A percentile compares a stretch with the other conserved stretches of the same genome.
Evolutionary conservation across 30 jellyfish, hydroid and myxozoan genomes (phyloP).

Genomic region (Phacellophora camtschatica): DNA sequence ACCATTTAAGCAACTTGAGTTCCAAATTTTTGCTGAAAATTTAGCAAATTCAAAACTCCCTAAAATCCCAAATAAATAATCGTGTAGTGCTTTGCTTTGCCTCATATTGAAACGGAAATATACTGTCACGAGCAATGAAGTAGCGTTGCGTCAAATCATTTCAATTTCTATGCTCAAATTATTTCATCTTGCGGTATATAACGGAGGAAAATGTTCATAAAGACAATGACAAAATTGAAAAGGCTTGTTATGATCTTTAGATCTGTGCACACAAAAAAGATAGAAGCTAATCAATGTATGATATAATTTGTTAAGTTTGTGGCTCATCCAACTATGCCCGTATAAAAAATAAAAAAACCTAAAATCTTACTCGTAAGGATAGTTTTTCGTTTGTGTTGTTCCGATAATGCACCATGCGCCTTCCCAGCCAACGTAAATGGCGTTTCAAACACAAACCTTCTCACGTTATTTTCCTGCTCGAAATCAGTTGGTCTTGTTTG

Average conservation of each 20-base stretch:
- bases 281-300: neutral
- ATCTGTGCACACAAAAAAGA: too few species aligned
- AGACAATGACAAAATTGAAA: neutral
- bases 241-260: neutral
- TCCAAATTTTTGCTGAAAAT: too few species aligned
- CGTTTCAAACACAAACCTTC: constrained; percentile 94
- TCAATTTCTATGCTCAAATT: too few species aligned
- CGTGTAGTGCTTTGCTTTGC: too few species aligned
- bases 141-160: too few species aligned
- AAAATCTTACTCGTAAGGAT: constrained; percentile 74
- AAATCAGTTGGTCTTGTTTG: constrained; percentile 85
- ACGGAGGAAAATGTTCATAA: neutral
- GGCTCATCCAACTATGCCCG: too few species aligned
- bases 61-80: too few species aligned
- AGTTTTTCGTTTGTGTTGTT: constrained; percentile 94
- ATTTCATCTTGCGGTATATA: neutral
- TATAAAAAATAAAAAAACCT: too few species aligned
- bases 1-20: too few species aligned
- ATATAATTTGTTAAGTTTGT: neutral
- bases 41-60: too few species aligned
- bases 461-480: constrained; percentile 85
- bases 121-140: too few species aligned
- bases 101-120: too few species aligned
- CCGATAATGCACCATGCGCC: constrained; percentile 96
- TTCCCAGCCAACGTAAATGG: constrained; percentile 98